Percentiles rank a stretch among this genome's conserved stretches.
Evolutionary conservation across 2,113 vertebrate species (phyloP).

Genomic region (Silurus glanis): DNA sequence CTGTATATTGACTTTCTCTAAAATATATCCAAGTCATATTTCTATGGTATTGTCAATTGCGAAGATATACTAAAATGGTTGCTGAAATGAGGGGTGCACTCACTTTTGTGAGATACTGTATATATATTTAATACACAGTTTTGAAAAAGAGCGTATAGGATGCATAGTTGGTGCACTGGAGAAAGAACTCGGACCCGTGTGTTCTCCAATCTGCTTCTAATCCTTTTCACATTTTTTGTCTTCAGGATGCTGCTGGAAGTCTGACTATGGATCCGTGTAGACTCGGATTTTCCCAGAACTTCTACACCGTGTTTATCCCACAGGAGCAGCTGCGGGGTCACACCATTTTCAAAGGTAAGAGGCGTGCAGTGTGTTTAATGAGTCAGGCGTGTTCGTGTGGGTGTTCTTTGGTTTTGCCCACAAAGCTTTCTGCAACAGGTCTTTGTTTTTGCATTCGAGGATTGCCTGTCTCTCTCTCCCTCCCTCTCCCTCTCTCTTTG

Average conservation of each 20-base stretch:
- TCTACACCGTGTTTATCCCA: conserved; percentile 77
- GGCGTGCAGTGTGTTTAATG: conserved; percentile 46
- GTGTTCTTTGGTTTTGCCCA: conserved; percentile 4
- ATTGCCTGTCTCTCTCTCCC: background rate
- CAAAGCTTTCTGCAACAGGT: conserved; percentile 25
- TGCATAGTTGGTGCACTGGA: background rate
- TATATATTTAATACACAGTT: too few species aligned
- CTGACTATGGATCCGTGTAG: conserved; percentile 65
- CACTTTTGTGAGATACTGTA: too few species aligned
- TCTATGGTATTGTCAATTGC: too few species aligned
- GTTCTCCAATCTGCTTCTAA: background rate
- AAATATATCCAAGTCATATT: too few species aligned
- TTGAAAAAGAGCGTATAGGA: background rate
- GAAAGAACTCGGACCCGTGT: background rate
- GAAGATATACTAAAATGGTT: too few species aligned
- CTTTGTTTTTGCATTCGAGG: conserved; percentile 27
- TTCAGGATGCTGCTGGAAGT: conserved; percentile 70
- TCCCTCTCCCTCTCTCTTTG: too few species aligned
- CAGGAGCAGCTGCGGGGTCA: conserved; percentile 70
- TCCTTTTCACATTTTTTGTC: conserved; percentile 4
- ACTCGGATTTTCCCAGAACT: conserved; percentile 78
- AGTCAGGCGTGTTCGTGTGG: background rate
- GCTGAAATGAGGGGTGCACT: too few species aligned
- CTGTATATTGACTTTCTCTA: too few species aligned
- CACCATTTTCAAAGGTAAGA: conserved; percentile 76